phyloP scores from a whole-genome alignment of 2,113 vertebrate species.

The Drymodes brunneopygia region DNA sequence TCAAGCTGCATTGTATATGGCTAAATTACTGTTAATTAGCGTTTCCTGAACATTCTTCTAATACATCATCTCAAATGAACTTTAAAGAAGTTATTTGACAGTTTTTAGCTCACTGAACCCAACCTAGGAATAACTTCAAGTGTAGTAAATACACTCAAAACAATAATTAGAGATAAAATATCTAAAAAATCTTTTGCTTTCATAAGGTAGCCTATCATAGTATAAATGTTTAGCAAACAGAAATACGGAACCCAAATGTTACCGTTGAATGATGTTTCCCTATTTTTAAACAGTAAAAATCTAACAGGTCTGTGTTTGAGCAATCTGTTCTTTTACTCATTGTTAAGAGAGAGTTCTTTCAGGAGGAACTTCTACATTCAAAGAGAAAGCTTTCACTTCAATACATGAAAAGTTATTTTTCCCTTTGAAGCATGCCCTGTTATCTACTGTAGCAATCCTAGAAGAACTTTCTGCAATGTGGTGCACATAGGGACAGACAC shows the following conservation, averaged over 20 bases:
- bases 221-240: neutral
- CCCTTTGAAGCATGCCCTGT: neutral
- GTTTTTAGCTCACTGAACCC: neutral
- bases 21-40: slow-evolving; percentile 36
- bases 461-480: neutral
- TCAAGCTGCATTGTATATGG: slow-evolving; percentile 47
- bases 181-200: neutral
- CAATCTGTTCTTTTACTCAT: neutral
- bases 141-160: neutral
- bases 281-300: neutral
- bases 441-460: neutral
- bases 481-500: neutral
- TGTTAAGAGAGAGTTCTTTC: neutral
- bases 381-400: neutral
- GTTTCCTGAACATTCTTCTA: neutral
- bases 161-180: slow-evolving; percentile 8
- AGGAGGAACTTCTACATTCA: neutral
- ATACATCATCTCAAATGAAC: neutral
- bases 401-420: neutral
- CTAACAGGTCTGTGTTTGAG: neutral
- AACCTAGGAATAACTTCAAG: neutral
- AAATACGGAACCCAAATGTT: neutral
- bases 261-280: neutral
- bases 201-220: neutral
- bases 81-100: slow-evolving; percentile 14